phyloP scores from a whole-genome alignment of 2,888 invertebrate species.

The Ormyrus thymus region DNA sequence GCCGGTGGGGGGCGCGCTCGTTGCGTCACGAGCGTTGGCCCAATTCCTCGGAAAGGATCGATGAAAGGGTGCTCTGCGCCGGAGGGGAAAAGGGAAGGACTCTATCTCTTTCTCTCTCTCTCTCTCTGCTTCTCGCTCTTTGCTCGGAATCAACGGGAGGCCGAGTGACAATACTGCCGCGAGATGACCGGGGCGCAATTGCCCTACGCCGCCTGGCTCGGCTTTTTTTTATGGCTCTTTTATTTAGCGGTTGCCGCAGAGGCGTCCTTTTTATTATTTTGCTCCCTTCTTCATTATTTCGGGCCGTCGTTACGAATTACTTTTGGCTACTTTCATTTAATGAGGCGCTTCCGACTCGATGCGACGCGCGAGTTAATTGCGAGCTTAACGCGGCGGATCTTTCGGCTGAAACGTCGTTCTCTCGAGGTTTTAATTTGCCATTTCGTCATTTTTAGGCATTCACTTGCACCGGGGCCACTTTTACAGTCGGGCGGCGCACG shows the following conservation, averaged over 20 bases:
- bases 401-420: too few relatives aligned
- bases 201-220: not conserved
- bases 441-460: too few relatives aligned
- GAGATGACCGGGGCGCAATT: conserved; percentile 19
- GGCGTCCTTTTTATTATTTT: conserved; percentile 33
- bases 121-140: conserved; percentile 21
- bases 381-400: too few relatives aligned
- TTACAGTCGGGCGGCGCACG: too few relatives aligned
- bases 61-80: conserved; percentile 60
- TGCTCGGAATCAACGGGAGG: conserved; percentile 56
- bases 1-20: conserved; percentile 22
- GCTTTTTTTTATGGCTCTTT: conserved; percentile 40
- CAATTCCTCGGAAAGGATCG: conserved; percentile 62
- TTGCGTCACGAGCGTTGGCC: conserved; percentile 62
- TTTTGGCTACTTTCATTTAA: not conserved
- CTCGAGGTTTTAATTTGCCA: too few relatives aligned
- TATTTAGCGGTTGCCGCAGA: conserved; percentile 30
- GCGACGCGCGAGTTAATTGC: too few relatives aligned
- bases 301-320: conserved; percentile 14
- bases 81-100: conserved; percentile 51
- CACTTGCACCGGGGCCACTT: too few relatives aligned
- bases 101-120: not conserved
- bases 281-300: conserved; percentile 9
- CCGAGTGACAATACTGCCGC: conserved; percentile 15
- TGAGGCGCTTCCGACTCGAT: not conserved